phyloP scores from a whole-genome alignment of 1,140 invertebrate genomes.

The Neodiprion virginianus region DNA sequence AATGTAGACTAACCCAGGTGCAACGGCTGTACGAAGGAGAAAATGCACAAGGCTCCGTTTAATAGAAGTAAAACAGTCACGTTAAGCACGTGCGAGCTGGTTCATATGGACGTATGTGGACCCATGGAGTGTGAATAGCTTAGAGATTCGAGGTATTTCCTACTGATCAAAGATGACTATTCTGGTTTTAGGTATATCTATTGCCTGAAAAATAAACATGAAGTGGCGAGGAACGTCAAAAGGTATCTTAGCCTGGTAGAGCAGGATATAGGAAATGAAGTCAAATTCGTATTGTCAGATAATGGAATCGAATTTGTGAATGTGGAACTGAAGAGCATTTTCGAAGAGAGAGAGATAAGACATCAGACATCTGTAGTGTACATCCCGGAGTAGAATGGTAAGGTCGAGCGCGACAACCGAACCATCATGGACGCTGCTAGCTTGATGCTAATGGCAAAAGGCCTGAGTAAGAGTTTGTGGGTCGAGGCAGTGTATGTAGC shows the following conservation, averaged over 20 bases:
- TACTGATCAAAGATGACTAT: conserved; percentile 26
- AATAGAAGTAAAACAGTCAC: too few species aligned
- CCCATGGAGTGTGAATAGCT: background rate
- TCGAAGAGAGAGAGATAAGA: background rate
- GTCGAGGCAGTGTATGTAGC: conserved; percentile 22
- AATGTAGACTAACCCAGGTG: too few species aligned
- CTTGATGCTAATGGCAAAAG: background rate
- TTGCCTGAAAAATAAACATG: conserved; percentile 18
- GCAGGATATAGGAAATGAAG: conserved; percentile 12
- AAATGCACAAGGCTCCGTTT: too few species aligned
- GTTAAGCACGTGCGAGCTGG: too few species aligned
- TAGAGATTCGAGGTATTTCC: conserved; percentile 19
- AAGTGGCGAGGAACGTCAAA: background rate
- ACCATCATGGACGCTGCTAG: conserved; percentile 14
- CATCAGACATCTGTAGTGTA: conserved; percentile 6
- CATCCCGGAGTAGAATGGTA: conserved; percentile 6
- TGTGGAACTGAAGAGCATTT: background rate
- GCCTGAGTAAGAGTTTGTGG: conserved; percentile 19
- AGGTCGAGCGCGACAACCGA: background rate
- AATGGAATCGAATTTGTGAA: conserved; percentile 10
- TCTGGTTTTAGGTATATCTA: conserved; percentile 22
- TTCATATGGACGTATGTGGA: background rate
- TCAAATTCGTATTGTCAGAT: background rate
- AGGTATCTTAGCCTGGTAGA: conserved; percentile 1
- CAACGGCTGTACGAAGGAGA: too few species aligned